Evolutionary conservation across 2,797 vertebrate species (phyloP).

Genomic region (Enteromius trimaculatus): DNA sequence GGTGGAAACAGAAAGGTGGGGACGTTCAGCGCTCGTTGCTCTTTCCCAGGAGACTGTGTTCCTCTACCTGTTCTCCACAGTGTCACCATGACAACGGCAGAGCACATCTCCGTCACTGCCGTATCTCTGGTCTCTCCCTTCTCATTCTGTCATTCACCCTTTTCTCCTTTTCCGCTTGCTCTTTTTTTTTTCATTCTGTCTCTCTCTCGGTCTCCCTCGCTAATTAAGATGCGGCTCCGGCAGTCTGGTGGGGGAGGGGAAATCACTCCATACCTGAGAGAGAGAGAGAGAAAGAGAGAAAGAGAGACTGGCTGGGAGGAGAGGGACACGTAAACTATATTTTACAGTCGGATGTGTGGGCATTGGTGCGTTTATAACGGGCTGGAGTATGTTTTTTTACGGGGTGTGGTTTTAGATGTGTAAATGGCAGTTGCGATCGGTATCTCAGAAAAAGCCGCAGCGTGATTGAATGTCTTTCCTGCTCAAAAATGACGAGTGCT

Average conservation of each 20-base stretch:
- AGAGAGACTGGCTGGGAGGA: conserved; percentile 21
- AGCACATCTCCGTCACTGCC: conserved; percentile 75
- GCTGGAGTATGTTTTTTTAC: background rate
- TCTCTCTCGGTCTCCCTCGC: conserved; percentile 24
- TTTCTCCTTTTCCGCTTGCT: conserved; percentile 25
- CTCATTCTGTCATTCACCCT: conserved; percentile 38
- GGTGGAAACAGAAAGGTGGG: conserved; percentile 40
- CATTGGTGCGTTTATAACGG: conserved; percentile 37
- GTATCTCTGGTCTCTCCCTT: conserved; percentile 35
- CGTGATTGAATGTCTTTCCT: conserved; percentile 29
- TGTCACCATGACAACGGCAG: conserved; percentile 79
- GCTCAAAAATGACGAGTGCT: conserved; percentile 9
- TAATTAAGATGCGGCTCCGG: conserved; percentile 61
- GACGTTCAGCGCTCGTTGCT: conserved; percentile 63
- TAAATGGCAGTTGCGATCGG: conserved; percentile 42
- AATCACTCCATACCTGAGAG: conserved; percentile 57
- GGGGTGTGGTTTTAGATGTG: conserved; percentile 36
- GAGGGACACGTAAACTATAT: conserved; percentile 51
- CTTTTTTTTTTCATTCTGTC: conserved; percentile 17
- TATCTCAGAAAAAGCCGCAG: conserved; percentile 30
- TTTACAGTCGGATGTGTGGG: conserved; percentile 43
- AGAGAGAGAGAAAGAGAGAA: conserved; percentile 10
- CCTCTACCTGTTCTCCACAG: conserved; percentile 79
- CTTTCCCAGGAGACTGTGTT: conserved; percentile 73
- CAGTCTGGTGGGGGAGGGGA: conserved; percentile 61